A percentile compares a stretch with the other conserved stretches of the same genome.
Conservation (phyloP, 2,888 invertebrate species). For the Cryptocephalus primarius region DNA sequence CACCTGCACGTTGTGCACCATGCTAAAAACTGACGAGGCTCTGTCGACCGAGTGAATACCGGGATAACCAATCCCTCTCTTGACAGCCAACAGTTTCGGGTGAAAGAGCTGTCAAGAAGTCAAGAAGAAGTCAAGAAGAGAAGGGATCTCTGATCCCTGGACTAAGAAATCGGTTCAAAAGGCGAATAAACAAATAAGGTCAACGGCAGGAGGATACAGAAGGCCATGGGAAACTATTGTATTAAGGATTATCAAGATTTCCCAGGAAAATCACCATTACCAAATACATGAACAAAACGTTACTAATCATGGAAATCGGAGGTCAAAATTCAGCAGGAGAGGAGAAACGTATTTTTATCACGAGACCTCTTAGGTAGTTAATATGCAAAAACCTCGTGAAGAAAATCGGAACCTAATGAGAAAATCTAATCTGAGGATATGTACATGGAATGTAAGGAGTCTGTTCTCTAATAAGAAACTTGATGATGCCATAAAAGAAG, state of each 20-base stretch:
- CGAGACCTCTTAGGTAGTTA: neutral
- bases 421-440: conserved; percentile 1
- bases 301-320: conserved; percentile 2
- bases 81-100: too few species aligned
- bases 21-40: neutral
- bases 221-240: neutral
- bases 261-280: conserved; percentile 1
- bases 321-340: conserved; percentile 1
- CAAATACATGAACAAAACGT: neutral
- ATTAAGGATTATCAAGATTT: conserved; percentile 1
- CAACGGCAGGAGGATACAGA: neutral
- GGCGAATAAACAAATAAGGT: neutral
- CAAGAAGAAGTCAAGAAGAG: too few species aligned
- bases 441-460: conserved; percentile 1
- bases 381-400: neutral
- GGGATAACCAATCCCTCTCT: too few species aligned
- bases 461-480: neutral
- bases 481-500: neutral
- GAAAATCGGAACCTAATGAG: neutral
- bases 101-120: neutral
- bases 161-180: neutral
- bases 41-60: neutral
- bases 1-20: neutral
- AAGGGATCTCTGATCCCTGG: neutral
- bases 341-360: conserved; percentile 1